Evolutionary conservation across 2,888 invertebrate genomes (phyloP).

Genomic region (Agrotis puta): DNA sequence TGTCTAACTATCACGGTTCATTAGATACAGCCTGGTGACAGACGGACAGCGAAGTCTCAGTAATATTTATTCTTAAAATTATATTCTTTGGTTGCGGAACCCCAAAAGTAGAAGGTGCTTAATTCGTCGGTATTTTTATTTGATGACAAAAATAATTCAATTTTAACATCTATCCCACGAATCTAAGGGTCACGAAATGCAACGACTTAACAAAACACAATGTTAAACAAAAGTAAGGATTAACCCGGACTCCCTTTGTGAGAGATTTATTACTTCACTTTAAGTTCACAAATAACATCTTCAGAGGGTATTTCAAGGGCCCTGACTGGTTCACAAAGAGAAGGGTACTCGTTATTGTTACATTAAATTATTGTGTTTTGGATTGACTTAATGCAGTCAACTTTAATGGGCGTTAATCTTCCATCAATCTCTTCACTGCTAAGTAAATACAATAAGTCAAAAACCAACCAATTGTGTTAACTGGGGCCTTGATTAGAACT

Average conservation of each 20-base stretch:
- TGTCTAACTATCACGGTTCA: too few species aligned
- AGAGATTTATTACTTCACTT: slow-evolving; percentile 33
- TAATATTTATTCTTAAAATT: too few species aligned
- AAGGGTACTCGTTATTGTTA: background rate
- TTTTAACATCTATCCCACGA: background rate
- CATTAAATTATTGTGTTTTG: background rate
- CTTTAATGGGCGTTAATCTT: background rate
- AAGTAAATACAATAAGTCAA: too few species aligned
- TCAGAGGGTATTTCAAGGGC: slow-evolving; percentile 15
- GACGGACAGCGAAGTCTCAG: too few species aligned
- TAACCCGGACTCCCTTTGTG: slow-evolving; percentile 16
- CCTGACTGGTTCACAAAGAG: background rate
- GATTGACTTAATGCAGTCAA: background rate
- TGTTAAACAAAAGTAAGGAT: slow-evolving; percentile 4
- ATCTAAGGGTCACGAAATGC: slow-evolving; percentile 5
- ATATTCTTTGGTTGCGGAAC: too few species aligned
- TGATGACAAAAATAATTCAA: background rate
- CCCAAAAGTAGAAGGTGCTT: too few species aligned
- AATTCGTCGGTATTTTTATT: too few species aligned
- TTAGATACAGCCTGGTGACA: too few species aligned
- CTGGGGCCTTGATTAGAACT: too few species aligned
- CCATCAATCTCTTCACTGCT: too few species aligned
- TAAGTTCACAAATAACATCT: slow-evolving; percentile 24
- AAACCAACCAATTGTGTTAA: too few species aligned
- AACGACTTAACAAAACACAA: slow-evolving; percentile 29